Base-by-base conservation (phyloP, 2,888 invertebrate species). In the Drosophila niveifrons region DNA sequence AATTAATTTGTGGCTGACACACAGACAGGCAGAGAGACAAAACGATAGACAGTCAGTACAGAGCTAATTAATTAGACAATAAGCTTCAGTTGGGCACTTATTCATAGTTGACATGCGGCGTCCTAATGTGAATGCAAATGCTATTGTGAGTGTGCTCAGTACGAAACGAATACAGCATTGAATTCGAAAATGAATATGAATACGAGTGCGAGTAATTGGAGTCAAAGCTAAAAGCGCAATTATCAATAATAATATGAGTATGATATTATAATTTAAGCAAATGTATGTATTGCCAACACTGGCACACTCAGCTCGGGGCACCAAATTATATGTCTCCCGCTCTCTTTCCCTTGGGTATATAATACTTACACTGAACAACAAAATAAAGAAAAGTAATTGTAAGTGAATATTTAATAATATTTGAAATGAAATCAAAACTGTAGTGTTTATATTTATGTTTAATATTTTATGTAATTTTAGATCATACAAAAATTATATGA, bases 31-130 rank as follows among this genome's bases (percentile, higher is more conserved):
- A 11, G 39, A 13, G 1, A 43, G 44, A 34, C 8, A 2, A 11
- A 53, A 0, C 36, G 44, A 67, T 6, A 50, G 31, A 29, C 15
- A 47, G 50, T 53, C 55, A 23, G 53, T 50, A 69, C n/a, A 15
- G 39, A 55, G 71, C 79, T 81, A 78, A 86, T 82, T 82, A 82
- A 86, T 86, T 86, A 83, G 72, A 62, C 84, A 85, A 76, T 73
- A 67, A 75, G 62, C 66, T 59, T 62, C 41, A 56, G 58, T 58
- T 63, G 67, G 17, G 29, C 13, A 36, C 41, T 50, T 55, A 50
- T 65, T 57, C 62, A 51, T 15, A 57, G 55, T 58, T 48, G 47
- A 34, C 34, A 47, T 46, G 44, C 8, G 34, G 17, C 11, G 18
- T 18, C 15, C 43, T 28, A 64, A 59, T 47, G 4, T n/a, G 43